Evolutionary conservation across 1,140 invertebrate genomes (phyloP).

Genomic region (Nephila pilipes): DNA sequence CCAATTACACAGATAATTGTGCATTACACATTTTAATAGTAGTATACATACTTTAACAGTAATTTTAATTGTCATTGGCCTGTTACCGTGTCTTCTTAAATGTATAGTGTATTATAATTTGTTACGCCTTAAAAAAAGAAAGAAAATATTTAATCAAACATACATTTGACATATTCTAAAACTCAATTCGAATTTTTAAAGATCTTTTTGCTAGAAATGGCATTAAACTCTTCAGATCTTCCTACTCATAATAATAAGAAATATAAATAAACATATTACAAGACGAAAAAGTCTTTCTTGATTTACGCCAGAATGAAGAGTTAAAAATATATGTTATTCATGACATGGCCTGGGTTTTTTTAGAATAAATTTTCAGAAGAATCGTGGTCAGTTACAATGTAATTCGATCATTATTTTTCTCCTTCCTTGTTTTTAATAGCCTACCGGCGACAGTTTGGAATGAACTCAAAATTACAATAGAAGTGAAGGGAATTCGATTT

Average conservation of each 20-base stretch:
- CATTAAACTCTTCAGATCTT: not conserved
- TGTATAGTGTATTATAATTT: too few relatives aligned
- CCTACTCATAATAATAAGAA: not conserved
- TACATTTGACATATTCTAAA: not conserved
- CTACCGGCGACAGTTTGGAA: not conserved
- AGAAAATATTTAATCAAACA: too few relatives aligned
- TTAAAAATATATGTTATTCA: not conserved
- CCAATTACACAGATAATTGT: too few relatives aligned
- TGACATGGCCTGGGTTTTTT: not conserved
- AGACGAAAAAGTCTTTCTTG: not conserved
- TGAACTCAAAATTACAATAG: not conserved
- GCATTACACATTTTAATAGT: too few relatives aligned
- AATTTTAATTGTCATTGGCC: too few relatives aligned
- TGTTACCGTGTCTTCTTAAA: too few relatives aligned
- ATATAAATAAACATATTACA: too few relatives aligned
- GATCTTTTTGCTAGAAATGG: not conserved
- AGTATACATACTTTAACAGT: too few relatives aligned
- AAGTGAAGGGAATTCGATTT: not conserved
- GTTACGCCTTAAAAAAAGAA: too few relatives aligned
- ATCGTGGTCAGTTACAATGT: not conserved
- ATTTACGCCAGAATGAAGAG: not conserved
- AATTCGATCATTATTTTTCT: conserved; percentile 25
- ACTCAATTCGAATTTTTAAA: not conserved
- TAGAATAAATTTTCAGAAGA: not conserved
- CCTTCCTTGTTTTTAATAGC: not conserved